phyloP scores from a whole-genome alignment of 2,797 vertebrate genomes.

The Distichodus sexfasciatus region DNA sequence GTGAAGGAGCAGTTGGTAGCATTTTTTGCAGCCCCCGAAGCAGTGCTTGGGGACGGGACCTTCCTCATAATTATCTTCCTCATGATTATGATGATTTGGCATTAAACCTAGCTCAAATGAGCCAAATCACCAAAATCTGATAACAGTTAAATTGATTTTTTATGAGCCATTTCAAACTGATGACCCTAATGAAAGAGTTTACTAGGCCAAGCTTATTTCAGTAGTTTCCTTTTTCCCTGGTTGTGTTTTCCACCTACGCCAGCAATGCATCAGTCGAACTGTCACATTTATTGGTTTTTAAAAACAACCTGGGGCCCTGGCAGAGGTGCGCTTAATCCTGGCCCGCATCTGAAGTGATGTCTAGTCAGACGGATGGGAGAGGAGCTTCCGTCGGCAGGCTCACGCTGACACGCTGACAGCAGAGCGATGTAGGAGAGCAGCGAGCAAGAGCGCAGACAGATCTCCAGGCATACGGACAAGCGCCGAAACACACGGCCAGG shows the following conservation, averaged over 20 bases:
- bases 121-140: too few relatives aligned
- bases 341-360: constrained; percentile 5
- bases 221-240: too few relatives aligned
- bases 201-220: too few relatives aligned
- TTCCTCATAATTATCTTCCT: too few relatives aligned
- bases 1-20: too few relatives aligned
- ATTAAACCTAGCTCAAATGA: too few relatives aligned
- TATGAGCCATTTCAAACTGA: too few relatives aligned
- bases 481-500: constrained; percentile 10
- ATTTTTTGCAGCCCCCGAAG: too few relatives aligned
- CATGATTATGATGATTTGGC: too few relatives aligned
- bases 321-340: neutral
- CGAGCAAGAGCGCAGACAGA: neutral
- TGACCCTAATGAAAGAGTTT: too few relatives aligned
- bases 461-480: constrained; percentile 1
- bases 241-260: neutral
- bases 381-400: constrained; percentile 26
- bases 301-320: neutral
- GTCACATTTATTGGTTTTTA: neutral
- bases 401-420: constrained; percentile 16
- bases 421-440: neutral
- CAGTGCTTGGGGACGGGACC: too few relatives aligned
- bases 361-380: constrained; percentile 17
- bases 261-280: neutral
- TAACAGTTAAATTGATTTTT: too few relatives aligned